Evolutionary conservation across 2,797 vertebrate species (phyloP).

Genomic region (Nyctibius grandis): DNA sequence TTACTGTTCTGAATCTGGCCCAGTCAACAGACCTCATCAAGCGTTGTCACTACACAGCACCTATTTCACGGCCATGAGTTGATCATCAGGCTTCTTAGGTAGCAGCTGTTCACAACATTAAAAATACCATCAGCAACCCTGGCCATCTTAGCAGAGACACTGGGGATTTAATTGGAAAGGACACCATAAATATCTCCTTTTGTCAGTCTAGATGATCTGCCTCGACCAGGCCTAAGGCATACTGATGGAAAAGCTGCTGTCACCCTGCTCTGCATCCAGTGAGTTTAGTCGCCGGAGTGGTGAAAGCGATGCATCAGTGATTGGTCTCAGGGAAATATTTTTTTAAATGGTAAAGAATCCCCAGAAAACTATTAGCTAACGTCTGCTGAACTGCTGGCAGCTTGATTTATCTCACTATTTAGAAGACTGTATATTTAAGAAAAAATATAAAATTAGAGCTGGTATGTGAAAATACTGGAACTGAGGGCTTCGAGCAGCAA

Average conservation of each 20-base stretch:
- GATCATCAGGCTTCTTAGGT: neutral
- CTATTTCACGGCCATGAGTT: neutral
- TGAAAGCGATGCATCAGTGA: neutral
- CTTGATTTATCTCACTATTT: neutral
- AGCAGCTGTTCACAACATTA: constrained; percentile 4
- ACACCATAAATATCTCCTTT: constrained; percentile 6
- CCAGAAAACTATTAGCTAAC: neutral
- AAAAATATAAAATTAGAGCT: neutral
- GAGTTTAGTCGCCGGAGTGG: neutral
- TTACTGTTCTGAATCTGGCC: neutral
- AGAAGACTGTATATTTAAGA: neutral
- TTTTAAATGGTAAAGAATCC: neutral
- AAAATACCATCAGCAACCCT: neutral
- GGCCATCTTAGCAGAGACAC: neutral
- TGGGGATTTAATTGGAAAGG: neutral
- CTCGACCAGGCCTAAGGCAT: neutral
- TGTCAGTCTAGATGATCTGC: neutral
- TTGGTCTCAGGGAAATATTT: neutral
- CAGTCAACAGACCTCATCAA: neutral
- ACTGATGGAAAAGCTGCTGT: neutral
- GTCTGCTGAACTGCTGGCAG: neutral
- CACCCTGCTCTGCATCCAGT: neutral
- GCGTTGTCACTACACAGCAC: neutral
- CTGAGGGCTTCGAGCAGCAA: neutral
- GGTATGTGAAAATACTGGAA: neutral